Conservation (phyloP, 2,797 vertebrate species). For the Gouania willdenowi region DNA sequence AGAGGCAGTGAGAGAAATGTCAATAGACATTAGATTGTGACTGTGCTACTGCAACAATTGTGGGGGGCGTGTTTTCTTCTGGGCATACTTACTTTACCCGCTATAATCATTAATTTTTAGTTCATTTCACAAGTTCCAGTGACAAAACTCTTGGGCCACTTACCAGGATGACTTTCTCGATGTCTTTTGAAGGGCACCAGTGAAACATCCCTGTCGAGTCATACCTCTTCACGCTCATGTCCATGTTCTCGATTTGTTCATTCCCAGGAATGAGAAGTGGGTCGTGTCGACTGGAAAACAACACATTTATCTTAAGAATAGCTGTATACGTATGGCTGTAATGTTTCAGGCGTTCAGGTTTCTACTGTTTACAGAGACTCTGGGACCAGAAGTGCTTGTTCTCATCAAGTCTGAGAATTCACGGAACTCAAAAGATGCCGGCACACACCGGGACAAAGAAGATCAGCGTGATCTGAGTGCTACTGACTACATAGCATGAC, state of each 20-base stretch:
- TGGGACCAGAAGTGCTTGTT: too few species aligned
- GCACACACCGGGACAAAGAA: too few species aligned
- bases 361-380: too few species aligned
- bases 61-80: slow-evolving; percentile 34
- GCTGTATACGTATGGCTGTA: too few species aligned
- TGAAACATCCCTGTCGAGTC: slow-evolving; percentile 99
- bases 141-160: slow-evolving; percentile 51
- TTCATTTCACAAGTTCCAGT: background rate
- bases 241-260: slow-evolving; percentile 98
- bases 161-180: slow-evolving; percentile 98
- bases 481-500: slow-evolving; percentile 82
- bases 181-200: slow-evolving; percentile 96
- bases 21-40: slow-evolving; percentile 66
- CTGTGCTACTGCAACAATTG: slow-evolving; percentile 33
- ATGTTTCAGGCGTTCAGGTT: too few species aligned
- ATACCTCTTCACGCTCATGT: slow-evolving; percentile 96
- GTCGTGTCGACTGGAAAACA: slow-evolving; percentile 83
- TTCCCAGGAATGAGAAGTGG: slow-evolving; percentile 94
- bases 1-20: slow-evolving; percentile 72
- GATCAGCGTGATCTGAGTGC: slow-evolving; percentile 34
- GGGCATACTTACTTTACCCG: slow-evolving; percentile 39
- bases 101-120: background rate
- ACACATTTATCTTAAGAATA: background rate
- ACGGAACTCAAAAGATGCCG: too few species aligned
- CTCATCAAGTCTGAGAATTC: slow-evolving; percentile 27